phyloP scores from a whole-genome alignment of 2,888 invertebrate genomes.

The Eilema depressum region DNA sequence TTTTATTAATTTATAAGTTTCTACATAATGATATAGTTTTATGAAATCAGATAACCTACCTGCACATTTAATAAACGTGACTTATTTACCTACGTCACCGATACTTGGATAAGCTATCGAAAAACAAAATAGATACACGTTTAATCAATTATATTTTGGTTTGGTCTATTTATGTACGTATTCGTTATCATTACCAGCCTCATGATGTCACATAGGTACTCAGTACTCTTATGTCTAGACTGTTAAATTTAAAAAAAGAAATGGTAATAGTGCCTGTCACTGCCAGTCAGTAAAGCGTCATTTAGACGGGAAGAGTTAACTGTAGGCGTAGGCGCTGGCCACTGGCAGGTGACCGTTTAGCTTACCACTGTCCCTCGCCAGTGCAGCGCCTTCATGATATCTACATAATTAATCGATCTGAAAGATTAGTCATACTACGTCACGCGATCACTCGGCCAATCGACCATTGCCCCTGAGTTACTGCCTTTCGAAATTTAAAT shows the following conservation, averaged over 20 bases:
- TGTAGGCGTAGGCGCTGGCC: no score
- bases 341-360: no score
- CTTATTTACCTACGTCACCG: slow-evolving; percentile 2
- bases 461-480: background rate
- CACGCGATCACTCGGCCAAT: background rate
- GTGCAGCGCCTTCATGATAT: background rate
- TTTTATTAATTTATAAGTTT: background rate
- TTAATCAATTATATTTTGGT: background rate
- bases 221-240: no score
- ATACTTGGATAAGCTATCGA: background rate
- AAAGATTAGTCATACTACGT: background rate
- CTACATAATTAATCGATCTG: background rate
- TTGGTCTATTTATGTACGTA: background rate
- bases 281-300: no score
- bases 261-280: no score
- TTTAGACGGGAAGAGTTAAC: no score
- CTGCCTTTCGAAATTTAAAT: slow-evolving; percentile 8
- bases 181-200: background rate
- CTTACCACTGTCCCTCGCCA: no score
- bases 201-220: background rate
- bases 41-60: background rate
- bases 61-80: background rate
- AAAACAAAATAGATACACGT: background rate
- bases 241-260: no score
- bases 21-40: background rate